These are phyloP conservation scores for Karalla daura DNA, from an alignment of 2,797 vertebrate species.

Conservation along the genomic window DNA sequence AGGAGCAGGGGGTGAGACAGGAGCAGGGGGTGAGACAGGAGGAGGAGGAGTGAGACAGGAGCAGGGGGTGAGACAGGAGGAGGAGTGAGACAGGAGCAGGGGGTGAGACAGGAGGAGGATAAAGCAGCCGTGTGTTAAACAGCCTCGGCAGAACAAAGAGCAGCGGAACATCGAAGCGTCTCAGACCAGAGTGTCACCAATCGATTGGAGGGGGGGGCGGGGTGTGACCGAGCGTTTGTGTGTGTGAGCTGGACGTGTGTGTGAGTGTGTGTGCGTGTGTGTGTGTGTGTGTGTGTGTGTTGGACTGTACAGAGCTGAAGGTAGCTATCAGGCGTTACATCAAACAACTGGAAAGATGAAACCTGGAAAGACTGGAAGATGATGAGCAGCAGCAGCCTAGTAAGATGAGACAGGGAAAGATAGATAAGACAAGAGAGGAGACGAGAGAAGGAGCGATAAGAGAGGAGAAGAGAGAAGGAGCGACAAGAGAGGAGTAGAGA, in stretches of 20 bases:
- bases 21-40: too few species aligned
- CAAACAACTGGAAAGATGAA: too few species aligned
- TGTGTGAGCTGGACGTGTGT: conserved; percentile 8
- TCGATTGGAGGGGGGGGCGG: conserved; percentile 73
- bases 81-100: conserved; percentile 66
- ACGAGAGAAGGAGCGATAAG: too few species aligned
- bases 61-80: conserved; percentile 14
- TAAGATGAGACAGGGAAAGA: neutral
- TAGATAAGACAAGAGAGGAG: neutral
- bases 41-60: conserved; percentile 52
- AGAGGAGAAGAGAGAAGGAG: too few species aligned
- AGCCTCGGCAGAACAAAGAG: conserved; percentile 73
- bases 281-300: conserved; percentile 21
- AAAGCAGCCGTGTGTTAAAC: conserved; percentile 72
- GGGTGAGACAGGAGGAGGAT: conserved; percentile 58
- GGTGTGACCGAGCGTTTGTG: conserved; percentile 68
- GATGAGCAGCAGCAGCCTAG: neutral
- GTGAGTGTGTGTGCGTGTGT: conserved; percentile 35
- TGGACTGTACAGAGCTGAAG: conserved; percentile 8
- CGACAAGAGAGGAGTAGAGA: neutral
- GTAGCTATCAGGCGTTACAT: too few species aligned
- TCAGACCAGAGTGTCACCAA: conserved; percentile 76
- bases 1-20: conserved; percentile 62
- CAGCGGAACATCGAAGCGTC: conserved; percentile 76
- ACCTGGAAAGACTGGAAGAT: neutral